Evolutionary conservation across 2,113 vertebrate species (phyloP).

Genomic region (Microtus montanus): DNA sequence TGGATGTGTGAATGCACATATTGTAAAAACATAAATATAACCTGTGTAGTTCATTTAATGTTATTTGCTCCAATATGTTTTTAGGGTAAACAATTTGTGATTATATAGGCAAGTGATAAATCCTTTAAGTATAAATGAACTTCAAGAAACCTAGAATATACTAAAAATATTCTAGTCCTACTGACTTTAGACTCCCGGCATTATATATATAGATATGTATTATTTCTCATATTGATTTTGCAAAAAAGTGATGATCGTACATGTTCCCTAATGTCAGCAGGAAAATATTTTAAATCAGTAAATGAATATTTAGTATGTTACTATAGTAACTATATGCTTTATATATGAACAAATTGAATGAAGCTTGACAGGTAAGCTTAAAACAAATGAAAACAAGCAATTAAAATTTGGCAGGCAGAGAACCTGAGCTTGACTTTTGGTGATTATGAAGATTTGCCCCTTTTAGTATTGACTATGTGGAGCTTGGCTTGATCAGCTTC

Average conservation of each 20-base stretch:
- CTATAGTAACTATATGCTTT: background rate
- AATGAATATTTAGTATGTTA: background rate
- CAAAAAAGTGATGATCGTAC: background rate
- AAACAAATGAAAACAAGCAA: background rate
- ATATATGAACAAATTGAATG: too few relatives aligned
- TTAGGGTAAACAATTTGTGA: background rate
- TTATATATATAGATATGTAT: background rate
- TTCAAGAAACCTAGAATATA: background rate
- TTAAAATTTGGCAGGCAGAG: background rate
- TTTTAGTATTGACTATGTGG: background rate
- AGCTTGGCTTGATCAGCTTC: background rate
- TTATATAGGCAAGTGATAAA: background rate
- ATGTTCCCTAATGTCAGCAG: background rate
- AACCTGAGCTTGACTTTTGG: background rate
- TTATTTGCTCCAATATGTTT: background rate
- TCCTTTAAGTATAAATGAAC: background rate
- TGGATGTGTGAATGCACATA: background rate
- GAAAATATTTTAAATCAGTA: background rate
- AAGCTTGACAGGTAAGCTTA: background rate
- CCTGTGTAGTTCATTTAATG: background rate
- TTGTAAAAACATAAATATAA: background rate
- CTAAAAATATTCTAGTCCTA: background rate
- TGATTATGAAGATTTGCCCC: background rate
- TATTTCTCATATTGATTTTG: background rate
- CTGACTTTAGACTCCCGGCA: background rate